Conservation (phyloP, 2,797 vertebrate genomes). For the Buphagus erythrorhynchus region DNA sequence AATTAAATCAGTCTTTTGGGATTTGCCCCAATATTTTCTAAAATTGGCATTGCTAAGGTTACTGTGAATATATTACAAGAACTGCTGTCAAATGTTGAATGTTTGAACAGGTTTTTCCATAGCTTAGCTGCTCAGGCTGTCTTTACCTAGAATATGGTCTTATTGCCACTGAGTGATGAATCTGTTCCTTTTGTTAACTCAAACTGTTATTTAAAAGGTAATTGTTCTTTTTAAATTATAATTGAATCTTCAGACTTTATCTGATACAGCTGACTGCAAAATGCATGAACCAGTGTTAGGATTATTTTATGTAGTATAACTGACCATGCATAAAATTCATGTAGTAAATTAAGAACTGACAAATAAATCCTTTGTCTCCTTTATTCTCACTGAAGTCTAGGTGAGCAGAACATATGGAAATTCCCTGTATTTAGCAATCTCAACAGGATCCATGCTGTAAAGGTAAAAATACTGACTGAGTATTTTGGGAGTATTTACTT, state of each 20-base stretch:
- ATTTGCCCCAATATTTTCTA: background rate
- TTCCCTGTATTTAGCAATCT: background rate
- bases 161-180: background rate
- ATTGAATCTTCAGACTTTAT: background rate
- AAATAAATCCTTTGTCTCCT: background rate
- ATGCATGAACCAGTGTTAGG: background rate
- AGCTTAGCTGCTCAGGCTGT: background rate
- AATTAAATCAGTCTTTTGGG: background rate
- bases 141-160: background rate
- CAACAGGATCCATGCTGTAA: background rate
- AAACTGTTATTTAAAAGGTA: background rate
- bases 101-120: background rate
- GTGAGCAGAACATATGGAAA: background rate
- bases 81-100: background rate
- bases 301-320: background rate
- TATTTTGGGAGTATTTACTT: background rate
- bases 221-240: slow-evolving; percentile 26
- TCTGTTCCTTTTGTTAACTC: background rate
- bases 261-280: slow-evolving; percentile 5
- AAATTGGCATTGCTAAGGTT: background rate
- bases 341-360: background rate
- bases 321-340: slow-evolving; percentile 5
- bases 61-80: background rate
- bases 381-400: background rate
- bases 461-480: background rate